A percentile compares a stretch with the other conserved stretches of the same genome.
phyloP scores from a whole-genome alignment of 1,140 invertebrate genomes.

The Oedothorax gibbosus region DNA sequence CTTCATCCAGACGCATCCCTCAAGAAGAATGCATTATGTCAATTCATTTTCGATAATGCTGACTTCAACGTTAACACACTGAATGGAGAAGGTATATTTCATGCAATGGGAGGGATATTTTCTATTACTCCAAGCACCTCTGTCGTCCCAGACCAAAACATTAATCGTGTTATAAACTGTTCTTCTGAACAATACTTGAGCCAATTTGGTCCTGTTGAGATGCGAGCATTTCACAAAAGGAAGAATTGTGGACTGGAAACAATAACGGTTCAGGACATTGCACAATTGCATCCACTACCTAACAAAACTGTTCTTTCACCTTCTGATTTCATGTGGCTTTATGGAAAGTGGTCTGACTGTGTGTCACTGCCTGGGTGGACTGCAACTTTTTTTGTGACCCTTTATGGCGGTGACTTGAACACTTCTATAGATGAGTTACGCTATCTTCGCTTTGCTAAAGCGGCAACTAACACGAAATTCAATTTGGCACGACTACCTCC shows the following conservation, averaged over 20 bases:
- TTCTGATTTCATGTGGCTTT: background rate
- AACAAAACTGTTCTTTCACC: no score
- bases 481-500: no score
- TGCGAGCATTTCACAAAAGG: slow-evolving; percentile 7
- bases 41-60: slow-evolving; percentile 64
- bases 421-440: no score
- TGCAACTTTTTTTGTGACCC: no score
- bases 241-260: background rate
- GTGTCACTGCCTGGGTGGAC: background rate
- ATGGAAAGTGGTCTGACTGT: background rate
- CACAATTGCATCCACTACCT: no score
- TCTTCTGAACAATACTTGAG: background rate
- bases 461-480: no score
- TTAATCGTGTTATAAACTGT: background rate
- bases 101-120: slow-evolving; percentile 64
- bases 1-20: background rate
- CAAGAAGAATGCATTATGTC: slow-evolving; percentile 45
- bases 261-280: background rate
- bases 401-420: no score
- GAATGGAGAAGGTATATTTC: slow-evolving; percentile 63
- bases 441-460: no score
- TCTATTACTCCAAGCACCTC: slow-evolving; percentile 45
- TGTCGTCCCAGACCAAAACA: background rate
- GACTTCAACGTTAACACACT: slow-evolving; percentile 64
- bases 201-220: background rate